Percentiles rank a stretch among this genome's conserved stretches.
Conservation (phyloP, 2,888 invertebrate genomes). For the Alentia gelatinosa region DNA sequence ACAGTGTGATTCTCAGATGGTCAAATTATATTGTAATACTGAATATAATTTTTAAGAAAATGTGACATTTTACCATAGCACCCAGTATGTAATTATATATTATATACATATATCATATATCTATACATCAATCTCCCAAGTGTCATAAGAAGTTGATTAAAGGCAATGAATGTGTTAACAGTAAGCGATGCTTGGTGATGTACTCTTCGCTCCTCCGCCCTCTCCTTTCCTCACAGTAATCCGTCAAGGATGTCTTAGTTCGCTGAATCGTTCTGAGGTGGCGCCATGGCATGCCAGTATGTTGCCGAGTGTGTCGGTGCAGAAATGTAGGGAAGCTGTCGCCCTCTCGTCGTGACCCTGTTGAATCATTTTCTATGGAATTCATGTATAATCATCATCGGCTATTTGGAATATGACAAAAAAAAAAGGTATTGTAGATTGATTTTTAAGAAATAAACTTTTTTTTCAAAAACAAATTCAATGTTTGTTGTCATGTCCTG, state of each 20-base stretch:
- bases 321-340: neutral
- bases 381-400: constrained; percentile 33
- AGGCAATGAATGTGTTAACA: neutral
- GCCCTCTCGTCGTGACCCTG: constrained; percentile 27
- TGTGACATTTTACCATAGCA: neutral
- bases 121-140: neutral
- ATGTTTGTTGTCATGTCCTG: too few species aligned
- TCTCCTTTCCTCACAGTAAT: neutral
- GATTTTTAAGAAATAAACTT: constrained; percentile 52
- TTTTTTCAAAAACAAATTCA: constrained; percentile 23
- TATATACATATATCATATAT: neutral
- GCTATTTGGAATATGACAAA: constrained; percentile 44
- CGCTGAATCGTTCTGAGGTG: neutral
- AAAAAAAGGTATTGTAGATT: constrained; percentile 40
- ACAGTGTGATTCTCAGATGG: too few species aligned
- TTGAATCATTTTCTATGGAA: constrained; percentile 48
- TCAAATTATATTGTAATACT: too few species aligned
- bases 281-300: constrained; percentile 37
- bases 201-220: neutral
- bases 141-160: too few species aligned
- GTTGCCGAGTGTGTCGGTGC: constrained; percentile 30
- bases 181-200: neutral
- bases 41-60: too few species aligned
- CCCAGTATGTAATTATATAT: neutral
- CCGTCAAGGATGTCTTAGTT: neutral